These are phyloP conservation scores for Xestoiulus laeticollis DNA, from an alignment of 2,888 invertebrate genomes.

Conservation along the genomic window DNA sequence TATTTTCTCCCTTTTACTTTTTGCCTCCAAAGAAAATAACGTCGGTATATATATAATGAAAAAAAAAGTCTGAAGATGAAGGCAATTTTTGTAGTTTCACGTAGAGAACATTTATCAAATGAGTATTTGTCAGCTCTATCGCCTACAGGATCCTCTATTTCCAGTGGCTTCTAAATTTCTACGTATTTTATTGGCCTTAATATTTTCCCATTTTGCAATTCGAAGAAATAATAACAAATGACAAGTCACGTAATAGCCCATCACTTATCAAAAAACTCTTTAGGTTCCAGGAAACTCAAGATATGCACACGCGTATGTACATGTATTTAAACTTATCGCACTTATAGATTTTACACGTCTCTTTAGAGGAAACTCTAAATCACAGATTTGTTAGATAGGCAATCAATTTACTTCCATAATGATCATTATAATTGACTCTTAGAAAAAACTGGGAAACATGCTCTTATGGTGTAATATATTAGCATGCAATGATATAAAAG, in stretches of 20 bases:
- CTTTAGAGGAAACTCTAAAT: neutral
- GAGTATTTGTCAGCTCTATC: conserved; percentile 31
- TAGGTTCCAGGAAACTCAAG: neutral
- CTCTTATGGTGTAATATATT: neutral
- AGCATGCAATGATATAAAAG: neutral
- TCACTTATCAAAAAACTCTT: neutral
- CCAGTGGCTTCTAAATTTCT: neutral
- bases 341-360: neutral
- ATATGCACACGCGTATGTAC: neutral
- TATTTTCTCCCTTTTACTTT: neutral
- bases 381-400: neutral
- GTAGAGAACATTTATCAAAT: conserved; percentile 20
- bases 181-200: conserved; percentile 39
- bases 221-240: conserved; percentile 34
- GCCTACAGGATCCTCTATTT: conserved; percentile 20
- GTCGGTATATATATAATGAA: neutral
- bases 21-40: neutral
- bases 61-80: neutral
- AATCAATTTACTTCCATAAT: neutral
- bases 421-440: neutral
- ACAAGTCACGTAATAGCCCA: conserved; percentile 17
- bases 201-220: conserved; percentile 39
- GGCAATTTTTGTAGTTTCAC: conserved; percentile 35
- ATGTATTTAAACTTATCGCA: neutral
- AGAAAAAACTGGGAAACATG: neutral